Conservation (phyloP, 1,140 invertebrate genomes). For the Drosophila baimaii region DNA sequence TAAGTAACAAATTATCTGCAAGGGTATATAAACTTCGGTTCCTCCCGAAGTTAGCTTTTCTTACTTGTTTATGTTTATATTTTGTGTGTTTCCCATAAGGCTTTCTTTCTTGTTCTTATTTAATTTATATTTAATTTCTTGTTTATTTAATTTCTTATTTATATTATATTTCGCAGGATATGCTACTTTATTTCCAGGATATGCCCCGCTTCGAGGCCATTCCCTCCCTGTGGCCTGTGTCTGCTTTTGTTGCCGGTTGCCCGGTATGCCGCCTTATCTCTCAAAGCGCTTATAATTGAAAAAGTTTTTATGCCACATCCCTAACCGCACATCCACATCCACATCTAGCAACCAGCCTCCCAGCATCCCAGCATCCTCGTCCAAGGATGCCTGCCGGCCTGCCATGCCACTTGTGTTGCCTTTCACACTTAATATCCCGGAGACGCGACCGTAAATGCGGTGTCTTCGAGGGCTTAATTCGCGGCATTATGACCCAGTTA, state of each 20-base stretch:
- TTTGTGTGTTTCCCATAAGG: too few relatives aligned
- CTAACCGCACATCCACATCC: conserved; percentile 19
- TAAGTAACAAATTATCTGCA: too few relatives aligned
- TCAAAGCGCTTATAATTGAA: conserved; percentile 70
- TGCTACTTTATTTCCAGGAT: background rate
- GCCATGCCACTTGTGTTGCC: conserved; percentile 57
- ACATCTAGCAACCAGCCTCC: background rate
- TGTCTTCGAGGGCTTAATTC: conserved; percentile 20
- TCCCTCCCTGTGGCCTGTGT: background rate
- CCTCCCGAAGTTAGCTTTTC: too few relatives aligned
- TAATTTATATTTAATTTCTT: too few relatives aligned
- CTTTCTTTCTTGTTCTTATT: too few relatives aligned
- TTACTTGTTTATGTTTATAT: too few relatives aligned
- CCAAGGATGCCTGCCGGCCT: conserved; percentile 1
- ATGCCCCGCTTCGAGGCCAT: background rate
- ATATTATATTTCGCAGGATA: background rate
- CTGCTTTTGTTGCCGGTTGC: conserved; percentile 22
- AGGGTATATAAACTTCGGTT: too few relatives aligned
- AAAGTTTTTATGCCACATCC: conserved; percentile 62
- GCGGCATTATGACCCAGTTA: conserved; percentile 30
- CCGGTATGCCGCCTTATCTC: conserved; percentile 46
- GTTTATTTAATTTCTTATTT: too few relatives aligned
- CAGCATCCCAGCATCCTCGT: background rate
- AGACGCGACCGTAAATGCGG: conserved; percentile 17
- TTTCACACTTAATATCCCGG: conserved; percentile 68